Conservation (phyloP, 1,140 invertebrate genomes). For the Eulimnadia texana region DNA sequence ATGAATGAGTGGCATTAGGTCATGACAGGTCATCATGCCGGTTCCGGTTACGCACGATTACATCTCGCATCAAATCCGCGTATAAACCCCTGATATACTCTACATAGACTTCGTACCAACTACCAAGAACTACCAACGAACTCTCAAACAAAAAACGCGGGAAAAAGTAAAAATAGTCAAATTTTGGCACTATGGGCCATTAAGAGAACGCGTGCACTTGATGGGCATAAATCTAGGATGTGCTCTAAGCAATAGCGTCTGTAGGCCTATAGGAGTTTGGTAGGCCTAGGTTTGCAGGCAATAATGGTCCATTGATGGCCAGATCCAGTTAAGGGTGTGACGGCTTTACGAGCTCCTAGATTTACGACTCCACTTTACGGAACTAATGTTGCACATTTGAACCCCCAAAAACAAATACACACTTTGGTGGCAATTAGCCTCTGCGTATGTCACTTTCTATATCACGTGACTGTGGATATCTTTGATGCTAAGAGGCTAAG, state of each 20-base stretch:
- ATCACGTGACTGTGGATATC: too few relatives aligned
- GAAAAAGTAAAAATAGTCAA: not conserved
- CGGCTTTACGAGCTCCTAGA: not conserved
- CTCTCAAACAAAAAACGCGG: not conserved
- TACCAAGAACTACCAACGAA: not conserved
- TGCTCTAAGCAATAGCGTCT: too few relatives aligned
- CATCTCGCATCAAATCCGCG: not conserved
- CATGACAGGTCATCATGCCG: not conserved
- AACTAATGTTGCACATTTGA: too few relatives aligned
- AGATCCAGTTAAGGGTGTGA: not conserved
- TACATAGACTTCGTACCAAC: not conserved
- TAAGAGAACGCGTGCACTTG: not conserved
- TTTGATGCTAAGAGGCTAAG: too few relatives aligned
- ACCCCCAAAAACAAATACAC: not conserved
- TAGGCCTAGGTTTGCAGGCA: not conserved
- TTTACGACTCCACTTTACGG: not conserved
- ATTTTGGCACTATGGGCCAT: not conserved
- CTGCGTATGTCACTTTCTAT: too few relatives aligned
- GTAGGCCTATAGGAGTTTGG: not conserved
- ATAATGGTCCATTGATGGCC: not conserved
- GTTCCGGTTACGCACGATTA: not conserved
- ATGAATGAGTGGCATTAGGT: not conserved
- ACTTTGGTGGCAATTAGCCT: not conserved
- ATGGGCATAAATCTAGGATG: not conserved
- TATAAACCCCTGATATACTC: not conserved